These are phyloP conservation scores for Spodoptera litura DNA, from an alignment of 1,140 invertebrate genomes.

Conservation along the genomic window DNA sequence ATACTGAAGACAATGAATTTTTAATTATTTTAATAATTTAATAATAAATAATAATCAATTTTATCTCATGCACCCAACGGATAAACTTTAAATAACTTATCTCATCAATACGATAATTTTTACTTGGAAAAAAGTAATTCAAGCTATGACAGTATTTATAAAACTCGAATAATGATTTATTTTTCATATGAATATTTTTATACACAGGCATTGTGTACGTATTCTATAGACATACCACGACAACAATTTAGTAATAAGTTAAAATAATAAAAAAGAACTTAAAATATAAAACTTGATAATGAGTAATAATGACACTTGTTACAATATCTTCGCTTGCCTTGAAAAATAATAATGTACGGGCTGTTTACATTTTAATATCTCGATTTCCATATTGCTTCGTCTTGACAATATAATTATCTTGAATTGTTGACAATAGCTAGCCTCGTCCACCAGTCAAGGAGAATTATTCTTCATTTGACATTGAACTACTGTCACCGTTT, in stretches of 20 bases:
- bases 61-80: no score
- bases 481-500: constrained; percentile 57
- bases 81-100: no score
- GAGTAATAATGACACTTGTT: constrained; percentile 6
- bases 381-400: constrained; percentile 31
- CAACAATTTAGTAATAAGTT: neutral
- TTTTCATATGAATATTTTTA: no score
- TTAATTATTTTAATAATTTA: no score
- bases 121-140: no score
- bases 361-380: constrained; percentile 19
- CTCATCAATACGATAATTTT: no score
- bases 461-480: constrained; percentile 56
- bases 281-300: neutral
- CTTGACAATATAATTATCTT: constrained; percentile 34
- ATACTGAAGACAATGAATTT: no score
- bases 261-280: neutral
- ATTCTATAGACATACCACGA: neutral
- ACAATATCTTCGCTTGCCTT: constrained; percentile 26
- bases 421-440: constrained; percentile 48
- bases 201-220: no score
- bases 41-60: no score
- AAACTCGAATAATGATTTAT: no score
- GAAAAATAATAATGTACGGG: constrained; percentile 6
- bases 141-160: no score
- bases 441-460: constrained; percentile 59